Conservation (phyloP, 1,140 invertebrate species). For the Sweltsa coloradensis region DNA sequence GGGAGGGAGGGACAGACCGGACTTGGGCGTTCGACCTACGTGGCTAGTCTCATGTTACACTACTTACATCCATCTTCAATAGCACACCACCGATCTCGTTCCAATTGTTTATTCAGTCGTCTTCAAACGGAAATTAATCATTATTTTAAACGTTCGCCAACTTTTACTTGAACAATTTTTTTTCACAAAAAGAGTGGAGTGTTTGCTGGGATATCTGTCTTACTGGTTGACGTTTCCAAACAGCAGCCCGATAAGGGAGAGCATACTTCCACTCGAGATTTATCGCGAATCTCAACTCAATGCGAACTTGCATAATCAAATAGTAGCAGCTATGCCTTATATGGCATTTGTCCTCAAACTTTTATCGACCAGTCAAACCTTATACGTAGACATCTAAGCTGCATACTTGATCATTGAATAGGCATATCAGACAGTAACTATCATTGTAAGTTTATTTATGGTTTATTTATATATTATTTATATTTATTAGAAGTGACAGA, state of each 20-base stretch:
- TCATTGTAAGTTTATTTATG: no score
- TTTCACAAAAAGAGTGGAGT: conserved; percentile 7
- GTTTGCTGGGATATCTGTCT: conserved; percentile 9
- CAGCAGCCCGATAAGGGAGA: conserved; percentile 6
- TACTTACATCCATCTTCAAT: no score
- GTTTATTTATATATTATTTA: no score
- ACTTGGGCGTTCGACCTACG: no score
- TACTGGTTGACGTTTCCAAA: conserved; percentile 2
- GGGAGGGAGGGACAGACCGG: no score
- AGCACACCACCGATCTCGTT: no score
- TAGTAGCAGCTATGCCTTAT: conserved; percentile 24
- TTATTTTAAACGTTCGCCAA: conserved; percentile 7
- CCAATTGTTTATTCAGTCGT: no score
- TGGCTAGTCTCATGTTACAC: no score
- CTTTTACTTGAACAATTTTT: no score
- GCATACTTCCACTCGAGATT: background rate
- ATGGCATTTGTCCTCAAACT: conserved; percentile 26
- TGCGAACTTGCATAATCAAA: conserved; percentile 11
- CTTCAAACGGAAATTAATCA: conserved; percentile 13
- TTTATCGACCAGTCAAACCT: conserved; percentile 26
- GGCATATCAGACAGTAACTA: no score
- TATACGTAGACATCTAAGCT: conserved; percentile 24
- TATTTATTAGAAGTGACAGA: no score
- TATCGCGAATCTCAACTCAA: conserved; percentile 6
- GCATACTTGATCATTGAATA: no score